A percentile compares a stretch with the other conserved stretches of the same genome.
Evolutionary conservation across 2,797 vertebrate species (phyloP).

Genomic region (Champsocephalus esox): DNA sequence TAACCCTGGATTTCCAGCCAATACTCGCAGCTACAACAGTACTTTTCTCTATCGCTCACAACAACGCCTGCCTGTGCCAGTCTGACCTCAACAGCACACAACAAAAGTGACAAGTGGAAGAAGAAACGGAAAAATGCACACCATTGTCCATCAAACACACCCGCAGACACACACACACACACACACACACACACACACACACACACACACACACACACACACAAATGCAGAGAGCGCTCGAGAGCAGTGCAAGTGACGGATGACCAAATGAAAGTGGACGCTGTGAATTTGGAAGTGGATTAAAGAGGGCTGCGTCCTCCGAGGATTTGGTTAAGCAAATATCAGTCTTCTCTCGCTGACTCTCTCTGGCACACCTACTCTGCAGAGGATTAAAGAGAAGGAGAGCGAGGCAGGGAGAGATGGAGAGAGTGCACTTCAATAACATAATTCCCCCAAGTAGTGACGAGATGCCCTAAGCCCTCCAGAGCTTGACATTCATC

Average conservation of each 20-base stretch:
- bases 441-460: constrained; percentile 68
- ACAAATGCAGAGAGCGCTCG: constrained; percentile 12
- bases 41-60: constrained; percentile 32
- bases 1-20: constrained; percentile 49
- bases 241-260: constrained; percentile 56
- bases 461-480: constrained; percentile 54
- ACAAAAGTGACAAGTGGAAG: constrained; percentile 58
- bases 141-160: constrained; percentile 39
- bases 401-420: constrained; percentile 51
- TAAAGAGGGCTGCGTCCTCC: constrained; percentile 66
- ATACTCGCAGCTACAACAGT: constrained; percentile 41
- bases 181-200: not conserved
- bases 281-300: constrained; percentile 75
- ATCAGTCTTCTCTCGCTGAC: constrained; percentile 64
- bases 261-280: constrained; percentile 67
- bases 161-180: constrained; percentile 5
- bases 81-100: constrained; percentile 62
- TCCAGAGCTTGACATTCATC: constrained; percentile 56
- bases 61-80: constrained; percentile 61
- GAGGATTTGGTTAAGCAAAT: constrained; percentile 81
- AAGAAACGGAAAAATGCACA: constrained; percentile 48
- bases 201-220: constrained; percentile 6
- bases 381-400: constrained; percentile 75
- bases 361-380: constrained; percentile 68
- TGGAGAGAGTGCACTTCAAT: constrained; percentile 56